Base-by-base conservation (phyloP, 2,113 vertebrate genomes). In the Antigone vipio region DNA sequence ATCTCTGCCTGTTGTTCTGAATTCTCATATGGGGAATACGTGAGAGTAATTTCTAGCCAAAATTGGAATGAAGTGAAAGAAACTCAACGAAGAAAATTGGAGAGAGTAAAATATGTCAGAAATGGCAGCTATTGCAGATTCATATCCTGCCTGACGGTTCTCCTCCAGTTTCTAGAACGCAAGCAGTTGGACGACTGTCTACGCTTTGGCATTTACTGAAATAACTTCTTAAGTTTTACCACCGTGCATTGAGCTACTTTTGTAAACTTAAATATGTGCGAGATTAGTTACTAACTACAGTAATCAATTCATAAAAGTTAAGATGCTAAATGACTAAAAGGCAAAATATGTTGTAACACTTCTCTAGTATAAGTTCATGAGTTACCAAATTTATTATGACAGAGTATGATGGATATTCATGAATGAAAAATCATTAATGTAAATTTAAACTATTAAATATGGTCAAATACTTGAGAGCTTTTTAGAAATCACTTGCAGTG, bases 331-430 rank as follows among this genome's bases (percentile, higher is more conserved):
- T 73, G 47, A 11, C 5, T 59, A 30, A 8, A 68, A 52, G 69
- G 24, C 21, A 59, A 67, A 92, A 53, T 50, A 22, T 2, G 2
- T 42, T 40, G 17, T 50, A 66, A 23, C 38, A 11, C 14, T 34
- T 38, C 19, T 71, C 21, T 30, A 34, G 38, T 9, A 3, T 7
- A 40, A 64, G 45, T 47, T 68, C 27, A 22, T 15, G 15, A 42
- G 44, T 3, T 55, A 27, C 9, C 44, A 53, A 30, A 89, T 62
- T 58, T 21, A 13, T 53, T 38, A 9, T 27, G 56, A 11, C 15
- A 40, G 42, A 50, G 4, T 16, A 4, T 0, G 0, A 19, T 38
- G 56, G 38, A 11, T 40, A 30, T 12, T 49, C 4, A 3, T 10
- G 27, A 87, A 29, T 30, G 17, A 38, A 23, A 69, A 80, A 34